These are phyloP conservation scores for Gopherus evgoodei DNA, from an alignment of 2,113 vertebrate species.

Conservation along the genomic window DNA sequence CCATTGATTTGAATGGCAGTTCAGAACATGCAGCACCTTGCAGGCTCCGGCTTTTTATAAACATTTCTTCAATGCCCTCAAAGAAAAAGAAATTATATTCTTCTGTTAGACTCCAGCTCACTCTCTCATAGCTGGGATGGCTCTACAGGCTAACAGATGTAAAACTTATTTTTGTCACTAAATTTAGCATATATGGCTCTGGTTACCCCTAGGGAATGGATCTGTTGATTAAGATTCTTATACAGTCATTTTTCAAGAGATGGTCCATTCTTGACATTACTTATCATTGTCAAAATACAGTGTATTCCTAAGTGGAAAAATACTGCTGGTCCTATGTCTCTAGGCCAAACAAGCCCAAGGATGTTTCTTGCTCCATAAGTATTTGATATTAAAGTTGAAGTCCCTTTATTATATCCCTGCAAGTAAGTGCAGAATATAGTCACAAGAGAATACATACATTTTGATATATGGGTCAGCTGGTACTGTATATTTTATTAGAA, in stretches of 20 bases:
- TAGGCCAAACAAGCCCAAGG: background rate
- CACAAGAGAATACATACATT: background rate
- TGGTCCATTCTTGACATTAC: slow-evolving; percentile 2
- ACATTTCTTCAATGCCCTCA: background rate
- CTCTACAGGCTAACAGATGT: background rate
- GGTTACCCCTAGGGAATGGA: background rate
- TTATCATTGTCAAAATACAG: background rate
- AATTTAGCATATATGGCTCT: background rate
- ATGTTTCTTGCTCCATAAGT: background rate
- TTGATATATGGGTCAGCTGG: slow-evolving; percentile 6
- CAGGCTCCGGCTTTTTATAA: fast-evolving
- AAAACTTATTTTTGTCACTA: background rate
- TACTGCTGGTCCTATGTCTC: background rate
- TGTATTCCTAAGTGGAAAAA: background rate
- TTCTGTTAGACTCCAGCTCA: background rate
- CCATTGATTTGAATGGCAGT: fast-evolving
- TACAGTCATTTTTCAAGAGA: background rate
- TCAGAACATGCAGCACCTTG: fast-evolving
- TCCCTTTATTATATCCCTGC: background rate
- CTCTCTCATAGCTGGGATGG: background rate
- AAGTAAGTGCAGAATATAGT: slow-evolving; percentile 1
- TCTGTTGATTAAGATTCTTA: slow-evolving; percentile 20
- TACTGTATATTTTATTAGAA: background rate
- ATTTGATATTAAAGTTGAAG: background rate
- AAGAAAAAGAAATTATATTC: background rate